Percentiles rank a stretch among this genome's conserved stretches.
phyloP scores from a whole-genome alignment of 2,888 invertebrate species.

The Nemotelus pantherinus region DNA sequence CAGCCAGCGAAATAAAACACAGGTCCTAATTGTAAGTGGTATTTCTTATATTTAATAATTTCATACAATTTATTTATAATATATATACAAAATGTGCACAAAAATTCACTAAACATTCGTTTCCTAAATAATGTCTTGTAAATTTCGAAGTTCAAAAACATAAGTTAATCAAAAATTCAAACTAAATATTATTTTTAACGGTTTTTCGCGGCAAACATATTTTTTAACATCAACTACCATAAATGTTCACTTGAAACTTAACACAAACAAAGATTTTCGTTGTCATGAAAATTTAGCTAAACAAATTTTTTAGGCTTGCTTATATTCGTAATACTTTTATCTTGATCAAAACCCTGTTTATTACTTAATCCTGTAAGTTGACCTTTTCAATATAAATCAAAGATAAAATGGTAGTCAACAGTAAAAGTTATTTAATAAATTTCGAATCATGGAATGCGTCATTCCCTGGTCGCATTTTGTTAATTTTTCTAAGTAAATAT shows the following conservation, averaged over 20 bases:
- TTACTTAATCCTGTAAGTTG: slow-evolving; percentile 29
- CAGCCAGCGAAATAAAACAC: not conserved
- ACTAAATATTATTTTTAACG: not conserved
- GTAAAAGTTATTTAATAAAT: not conserved
- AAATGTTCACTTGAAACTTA: not conserved
- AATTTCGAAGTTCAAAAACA: not conserved
- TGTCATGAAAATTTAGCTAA: slow-evolving; percentile 11
- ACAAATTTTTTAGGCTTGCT: not conserved
- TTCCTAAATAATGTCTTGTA: slow-evolving; percentile 1
- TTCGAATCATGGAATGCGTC: slow-evolving; percentile 5
- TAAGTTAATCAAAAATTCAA: not conserved
- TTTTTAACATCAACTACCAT: not conserved
- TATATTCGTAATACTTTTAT: not conserved
- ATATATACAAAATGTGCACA: slow-evolving; percentile 43
- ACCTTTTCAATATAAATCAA: not conserved
- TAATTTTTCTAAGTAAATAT: not conserved
- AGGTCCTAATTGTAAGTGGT: slow-evolving; percentile 11
- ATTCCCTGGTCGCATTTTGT: slow-evolving; percentile 12
- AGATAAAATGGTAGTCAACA: not conserved
- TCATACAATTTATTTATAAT: slow-evolving; percentile 38
- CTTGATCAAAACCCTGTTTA: slow-evolving; percentile 24
- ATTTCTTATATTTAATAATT: slow-evolving; percentile 31
- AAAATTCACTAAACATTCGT: slow-evolving; percentile 34
- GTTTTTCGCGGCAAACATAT: not conserved
- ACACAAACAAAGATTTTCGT: slow-evolving; percentile 2